Conservation (phyloP, 2,797 vertebrate species). For the Cichlasoma orientale region DNA sequence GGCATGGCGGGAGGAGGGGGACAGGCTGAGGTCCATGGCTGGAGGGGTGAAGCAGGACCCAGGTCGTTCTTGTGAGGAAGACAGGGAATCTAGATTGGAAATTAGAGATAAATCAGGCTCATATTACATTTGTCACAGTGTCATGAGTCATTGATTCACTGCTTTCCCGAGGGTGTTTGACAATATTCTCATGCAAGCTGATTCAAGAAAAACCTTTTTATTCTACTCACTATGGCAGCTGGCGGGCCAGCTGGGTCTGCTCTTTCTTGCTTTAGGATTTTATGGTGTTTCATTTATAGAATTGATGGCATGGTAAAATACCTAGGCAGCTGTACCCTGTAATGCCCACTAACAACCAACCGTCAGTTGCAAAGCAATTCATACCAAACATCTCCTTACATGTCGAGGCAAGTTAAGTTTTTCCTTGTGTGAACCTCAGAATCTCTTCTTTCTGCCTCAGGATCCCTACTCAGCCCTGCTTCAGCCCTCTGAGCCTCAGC, state of each 20-base stretch:
- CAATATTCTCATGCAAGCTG: no score
- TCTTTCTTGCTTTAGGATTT: no score
- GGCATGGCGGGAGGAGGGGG: slow-evolving; percentile 82
- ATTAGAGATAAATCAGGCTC: neutral
- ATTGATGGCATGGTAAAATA: no score
- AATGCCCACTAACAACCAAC: no score
- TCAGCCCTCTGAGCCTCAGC: neutral
- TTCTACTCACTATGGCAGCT: no score
- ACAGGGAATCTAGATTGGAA: slow-evolving; percentile 73
- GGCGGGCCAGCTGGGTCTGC: no score
- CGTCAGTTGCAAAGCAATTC: no score
- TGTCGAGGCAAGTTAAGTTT: neutral
- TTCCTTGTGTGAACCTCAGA: neutral
- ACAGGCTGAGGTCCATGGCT: slow-evolving; percentile 89
- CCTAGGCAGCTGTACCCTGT: neutral
- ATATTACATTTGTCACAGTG: neutral
- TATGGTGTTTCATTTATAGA: no score
- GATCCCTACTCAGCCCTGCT: neutral
- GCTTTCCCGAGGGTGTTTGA: neutral
- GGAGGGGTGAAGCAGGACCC: slow-evolving; percentile 82
- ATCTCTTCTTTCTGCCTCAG: neutral
- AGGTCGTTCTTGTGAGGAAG: slow-evolving; percentile 80
- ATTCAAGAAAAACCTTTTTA: no score
- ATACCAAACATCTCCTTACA: neutral
- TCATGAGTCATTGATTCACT: neutral